Base-by-base conservation (phyloP, 2,888 invertebrate genomes). In the Unio delphinus region DNA sequence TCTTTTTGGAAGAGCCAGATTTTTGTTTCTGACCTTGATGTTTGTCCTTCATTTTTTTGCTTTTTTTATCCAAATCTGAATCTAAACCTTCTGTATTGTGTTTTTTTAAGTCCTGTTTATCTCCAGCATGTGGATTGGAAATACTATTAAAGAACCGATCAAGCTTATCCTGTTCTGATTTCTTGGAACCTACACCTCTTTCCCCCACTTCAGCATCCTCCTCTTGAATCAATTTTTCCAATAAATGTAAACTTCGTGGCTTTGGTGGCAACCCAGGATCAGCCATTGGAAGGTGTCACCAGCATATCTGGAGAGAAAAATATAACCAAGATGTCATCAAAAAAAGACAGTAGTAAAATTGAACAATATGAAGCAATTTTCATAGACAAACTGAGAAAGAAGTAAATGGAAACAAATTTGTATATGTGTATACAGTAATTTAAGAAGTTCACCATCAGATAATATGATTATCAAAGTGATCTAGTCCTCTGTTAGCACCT, bases 141-240 rank as follows among this genome's bases (percentile, higher is more conserved):
- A 45, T 45, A 3, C 45, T 45, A 2, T 45, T 15, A 45, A 45
- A 45, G 45, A 45, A 45, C 11, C 45, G 45, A 45, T 45, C 45
- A 45, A 45, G 45, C 45, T 45, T 45, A 15, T 45, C 45, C 15
- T 45, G 45, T 45, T 45, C 45, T 3, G 45, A 45, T 45, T 45
- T 45, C 45, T 15, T 45, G 45, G 45, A 45, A 45, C 45, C 45
- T 45, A 45, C 11, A 45, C 11, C 15, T 15, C 65, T 62, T 11
- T 56, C 66, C 28, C 67, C 69, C 20, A 58, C 71, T 55, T 67
- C 67, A 18, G 62, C 66, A 54, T 76, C 76, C 61, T 75, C 80
- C 55, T 80, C 78, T 59, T 75, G 73, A n/a, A 81, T 74, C 5
- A 81, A 63, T 55, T 78, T 77, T 60, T 80, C 79, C 11, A 81